Conservation (phyloP, 2,888 invertebrate genomes). For the Tillus elongatus region DNA sequence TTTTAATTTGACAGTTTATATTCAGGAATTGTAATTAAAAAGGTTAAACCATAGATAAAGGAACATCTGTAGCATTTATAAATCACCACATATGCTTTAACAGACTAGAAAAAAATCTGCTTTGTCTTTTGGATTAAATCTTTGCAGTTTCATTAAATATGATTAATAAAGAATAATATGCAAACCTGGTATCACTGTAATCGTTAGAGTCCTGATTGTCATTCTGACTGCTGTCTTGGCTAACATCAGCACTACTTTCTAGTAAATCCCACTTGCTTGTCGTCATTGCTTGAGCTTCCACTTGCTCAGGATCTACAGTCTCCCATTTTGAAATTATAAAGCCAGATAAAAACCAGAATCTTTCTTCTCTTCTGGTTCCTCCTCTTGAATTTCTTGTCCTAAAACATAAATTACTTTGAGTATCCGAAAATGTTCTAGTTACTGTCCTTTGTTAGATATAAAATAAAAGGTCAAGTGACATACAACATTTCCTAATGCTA, state of each 20-base stretch:
- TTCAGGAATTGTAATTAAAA: too few relatives aligned
- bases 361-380: conserved; percentile 27
- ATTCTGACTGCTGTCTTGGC: conserved; percentile 36
- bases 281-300: conserved; percentile 74
- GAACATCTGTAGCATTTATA: too few relatives aligned
- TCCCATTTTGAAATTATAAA: conserved; percentile 96
- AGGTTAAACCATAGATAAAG: too few relatives aligned
- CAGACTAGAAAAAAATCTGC: too few relatives aligned
- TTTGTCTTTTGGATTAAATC: too few relatives aligned
- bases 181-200: conserved; percentile 38
- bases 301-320: conserved; percentile 80
- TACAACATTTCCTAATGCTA: too few relatives aligned
- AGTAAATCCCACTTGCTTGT: conserved; percentile 83
- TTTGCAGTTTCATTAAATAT: conserved; percentile 5
- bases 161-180: background rate
- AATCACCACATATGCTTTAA: too few relatives aligned
- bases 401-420: too few relatives aligned
- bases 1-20: too few relatives aligned
- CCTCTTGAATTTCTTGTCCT: conserved; percentile 32
- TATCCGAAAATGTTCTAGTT: too few relatives aligned
- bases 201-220: conserved; percentile 39
- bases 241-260: conserved; percentile 45
- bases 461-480: too few relatives aligned
- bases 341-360: conserved; percentile 46
- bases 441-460: too few relatives aligned